Percentiles rank a stretch among this genome's conserved stretches.
Conservation (phyloP, 2,797 vertebrate genomes). For the Sylvia borin region DNA sequence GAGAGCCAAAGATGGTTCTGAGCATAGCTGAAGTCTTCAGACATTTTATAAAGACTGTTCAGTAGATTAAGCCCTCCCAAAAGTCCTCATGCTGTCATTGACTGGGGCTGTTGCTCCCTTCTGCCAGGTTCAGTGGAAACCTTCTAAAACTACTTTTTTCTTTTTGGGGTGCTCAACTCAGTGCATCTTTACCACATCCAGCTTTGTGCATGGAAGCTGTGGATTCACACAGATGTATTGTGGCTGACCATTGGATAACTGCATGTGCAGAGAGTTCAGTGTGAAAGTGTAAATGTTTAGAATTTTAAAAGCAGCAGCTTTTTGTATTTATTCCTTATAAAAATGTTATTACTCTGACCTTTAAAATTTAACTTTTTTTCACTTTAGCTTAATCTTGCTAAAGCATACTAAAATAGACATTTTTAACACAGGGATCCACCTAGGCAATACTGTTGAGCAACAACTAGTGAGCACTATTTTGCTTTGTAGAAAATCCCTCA, state of each 20-base stretch:
- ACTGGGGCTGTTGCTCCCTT: background rate
- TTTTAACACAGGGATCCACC: background rate
- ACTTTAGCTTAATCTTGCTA: background rate
- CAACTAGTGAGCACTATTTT: background rate
- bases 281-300: background rate
- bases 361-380: background rate
- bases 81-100: background rate
- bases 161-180: fast-evolving
- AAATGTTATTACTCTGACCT: background rate
- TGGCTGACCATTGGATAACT: background rate
- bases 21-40: background rate
- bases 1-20: background rate
- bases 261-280: background rate
- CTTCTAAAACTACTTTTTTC: background rate
- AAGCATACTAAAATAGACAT: background rate
- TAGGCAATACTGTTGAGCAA: background rate
- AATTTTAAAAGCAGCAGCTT: background rate
- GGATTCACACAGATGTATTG: background rate
- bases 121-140: background rate
- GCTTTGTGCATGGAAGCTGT: background rate
- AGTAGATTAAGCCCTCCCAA: background rate
- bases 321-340: background rate
- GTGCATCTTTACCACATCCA: background rate
- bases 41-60: background rate
- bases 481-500: background rate